These are phyloP conservation scores for Chionoecetes opilio DNA, from an alignment of 1,140 invertebrate genomes.

Conservation along the genomic window DNA sequence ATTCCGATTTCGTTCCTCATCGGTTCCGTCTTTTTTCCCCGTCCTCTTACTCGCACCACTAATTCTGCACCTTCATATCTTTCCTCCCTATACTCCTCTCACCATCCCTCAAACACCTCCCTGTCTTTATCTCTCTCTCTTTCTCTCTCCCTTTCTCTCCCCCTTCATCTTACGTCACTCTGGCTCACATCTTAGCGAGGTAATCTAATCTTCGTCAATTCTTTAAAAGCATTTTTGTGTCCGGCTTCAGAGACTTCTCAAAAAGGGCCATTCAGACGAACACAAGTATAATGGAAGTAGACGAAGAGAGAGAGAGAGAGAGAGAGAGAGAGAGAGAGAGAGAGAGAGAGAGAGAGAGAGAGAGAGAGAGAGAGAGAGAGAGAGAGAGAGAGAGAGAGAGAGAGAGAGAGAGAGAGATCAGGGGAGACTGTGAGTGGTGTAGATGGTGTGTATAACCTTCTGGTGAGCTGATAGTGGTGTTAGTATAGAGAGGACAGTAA, in stretches of 20 bases:
- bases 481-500: too few relatives aligned
- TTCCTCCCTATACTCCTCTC: background rate
- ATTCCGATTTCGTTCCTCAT: background rate
- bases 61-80: background rate
- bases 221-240: slow-evolving; percentile 30
- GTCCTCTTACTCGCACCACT: background rate
- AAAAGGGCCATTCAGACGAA: background rate
- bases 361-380: too few relatives aligned
- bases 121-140: background rate
- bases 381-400: too few relatives aligned
- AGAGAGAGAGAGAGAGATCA: background rate
- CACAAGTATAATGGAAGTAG: background rate
- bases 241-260: background rate
- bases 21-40: background rate
- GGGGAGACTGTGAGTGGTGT: too few relatives aligned
- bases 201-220: slow-evolving; percentile 22
- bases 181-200: background rate
- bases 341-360: too few relatives aligned
- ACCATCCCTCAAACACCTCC: too few relatives aligned
- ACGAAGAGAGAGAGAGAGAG: background rate
- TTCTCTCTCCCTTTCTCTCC: background rate
- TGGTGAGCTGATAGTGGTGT: too few relatives aligned
- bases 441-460: too few relatives aligned
- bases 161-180: slow-evolving; percentile 24
- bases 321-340: too few relatives aligned